Evolutionary conservation across 2,888 invertebrate species (phyloP), one percentile per base, ranked within the genome.

Genomic region (Amphimallon solstitiale): DNA sequence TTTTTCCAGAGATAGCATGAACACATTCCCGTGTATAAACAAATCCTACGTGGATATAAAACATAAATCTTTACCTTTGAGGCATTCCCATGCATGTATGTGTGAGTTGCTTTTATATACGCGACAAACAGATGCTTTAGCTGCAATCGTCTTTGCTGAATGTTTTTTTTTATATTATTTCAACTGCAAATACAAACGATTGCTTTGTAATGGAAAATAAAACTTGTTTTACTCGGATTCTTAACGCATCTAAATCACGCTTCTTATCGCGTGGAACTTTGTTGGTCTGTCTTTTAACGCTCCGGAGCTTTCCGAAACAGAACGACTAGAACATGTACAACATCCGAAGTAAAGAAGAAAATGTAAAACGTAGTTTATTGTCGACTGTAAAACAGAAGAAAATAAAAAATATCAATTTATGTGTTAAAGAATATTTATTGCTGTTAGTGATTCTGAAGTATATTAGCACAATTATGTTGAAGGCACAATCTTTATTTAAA

Each of bases 231-330:
- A 40, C n/a, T 54, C 19, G 52, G 17, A 52, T 23, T 37, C 35
- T 37, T 52, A 54, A 54, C 23, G 38, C 54, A 38, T 54, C 54
- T 54, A 54, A 54, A 54, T 54, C 38, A 54, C 54, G 54, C 19
- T 54, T 12, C 54, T 54, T 54, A 40, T 54, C 54, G 29, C 17
- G 43, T 12, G 40, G 38, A 38, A 54, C 54, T 40, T 40, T 40
- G 54, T 54, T 37, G 54, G 21, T 38, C 23, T 54, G 21, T 40
- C 54, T 21, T 54, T 38, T 40, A 54, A 40, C 19, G 40, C 38
- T 5, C 29, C 29, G 12, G 17, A 40, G 38, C 38, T 37, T 34
- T 54, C 35, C 7, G 21, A 23, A 15, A 19, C 6, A 12, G 15
- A 21, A 38, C 19, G 12, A 40, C 40, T 54, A 54, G 23, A 23